A percentile compares a stretch with the other conserved stretches of the same genome.
These are phyloP conservation scores for Cirrhinus mrigala DNA, from an alignment of 2,797 vertebrate species.

Conservation along the genomic window DNA sequence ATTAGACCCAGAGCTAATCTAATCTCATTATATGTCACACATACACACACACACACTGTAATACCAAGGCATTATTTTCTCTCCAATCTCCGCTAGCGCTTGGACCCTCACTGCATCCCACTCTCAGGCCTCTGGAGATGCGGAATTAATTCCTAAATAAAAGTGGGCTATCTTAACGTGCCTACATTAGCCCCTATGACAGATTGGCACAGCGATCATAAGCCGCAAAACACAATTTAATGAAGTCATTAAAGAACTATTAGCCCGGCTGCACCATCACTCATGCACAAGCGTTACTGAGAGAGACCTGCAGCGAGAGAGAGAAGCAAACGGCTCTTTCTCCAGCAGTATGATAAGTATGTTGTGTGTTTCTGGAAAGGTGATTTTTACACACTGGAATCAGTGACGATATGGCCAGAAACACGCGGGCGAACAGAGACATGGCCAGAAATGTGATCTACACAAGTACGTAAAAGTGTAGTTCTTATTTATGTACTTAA, in stretches of 20 bases:
- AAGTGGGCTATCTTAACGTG: conserved; percentile 77
- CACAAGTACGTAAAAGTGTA: neutral
- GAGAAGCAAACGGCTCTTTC: neutral
- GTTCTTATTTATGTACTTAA: neutral
- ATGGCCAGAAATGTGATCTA: neutral
- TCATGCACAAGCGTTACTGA: conserved; percentile 81
- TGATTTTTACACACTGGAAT: conserved; percentile 7
- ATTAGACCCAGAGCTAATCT: conserved; percentile 83
- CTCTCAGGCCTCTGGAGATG: conserved; percentile 67
- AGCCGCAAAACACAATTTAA: conserved; percentile 84
- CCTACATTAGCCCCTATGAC: conserved; percentile 79
- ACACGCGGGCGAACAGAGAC: neutral
- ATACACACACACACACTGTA: conserved; percentile 42
- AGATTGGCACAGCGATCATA: conserved; percentile 80
- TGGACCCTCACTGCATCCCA: conserved; percentile 7
- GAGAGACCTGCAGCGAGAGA: conserved; percentile 74
- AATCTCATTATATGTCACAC: conserved; percentile 84
- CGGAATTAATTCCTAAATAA: conserved; percentile 82
- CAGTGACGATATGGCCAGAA: neutral
- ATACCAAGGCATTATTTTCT: conserved; percentile 27
- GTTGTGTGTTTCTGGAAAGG: conserved; percentile 14
- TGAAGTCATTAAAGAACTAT: conserved; percentile 87
- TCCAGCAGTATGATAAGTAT: neutral
- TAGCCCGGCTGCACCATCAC: conserved; percentile 79
- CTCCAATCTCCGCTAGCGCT: neutral